Evolutionary conservation across 1,140 invertebrate genomes (phyloP), one percentile per base, ranked within the genome.

Genomic region (Homalodisca vitripennis): DNA sequence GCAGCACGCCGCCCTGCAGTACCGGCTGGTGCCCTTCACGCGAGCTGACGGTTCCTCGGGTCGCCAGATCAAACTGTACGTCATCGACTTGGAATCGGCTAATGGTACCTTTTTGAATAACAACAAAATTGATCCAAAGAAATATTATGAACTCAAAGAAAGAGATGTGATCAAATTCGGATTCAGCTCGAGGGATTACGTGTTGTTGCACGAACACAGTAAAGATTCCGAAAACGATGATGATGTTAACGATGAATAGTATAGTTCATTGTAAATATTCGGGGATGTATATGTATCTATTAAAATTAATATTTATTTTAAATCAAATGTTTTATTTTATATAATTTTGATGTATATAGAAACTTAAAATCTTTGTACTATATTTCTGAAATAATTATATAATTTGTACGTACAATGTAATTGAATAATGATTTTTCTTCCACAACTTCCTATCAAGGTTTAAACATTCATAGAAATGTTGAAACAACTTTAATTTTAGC

Each of bases 81-180:
- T 99, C 3, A 98, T 99, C 53, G 98, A 99, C 81, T 82, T 99
- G 20, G 95, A 96, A 53, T 99, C 97, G 0, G 92, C 96, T 0
- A 99, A 99, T 83, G 98, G 98, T 0, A 99, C 98, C 1, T 99
- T 89, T 83, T 87, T 99, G 0, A 99, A 99, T 82, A 94, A 95
- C 80, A 88, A 96, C 66, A 89, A 90, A 79, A 89, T 99, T 71
- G 97, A 99, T 53, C 78, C 94, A 0, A 89, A 88, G 70, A 91
- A 93, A 71, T 99, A 96, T 83, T 89, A 94, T 12, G 94, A 98
- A 80, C 83, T 99, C 1, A 82, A 97, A 47, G 97, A 99, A 77
- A 92, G 93, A 73, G 98, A 99, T 83, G 94, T 99, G 0, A 82
- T 99, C 0, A 98, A 98, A 81, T 99, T 99, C 83, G 98, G 97